These are phyloP conservation scores for Pseudocheirus occidentalis DNA, from an alignment of 2,797 vertebrate species.

Conservation along the genomic window DNA sequence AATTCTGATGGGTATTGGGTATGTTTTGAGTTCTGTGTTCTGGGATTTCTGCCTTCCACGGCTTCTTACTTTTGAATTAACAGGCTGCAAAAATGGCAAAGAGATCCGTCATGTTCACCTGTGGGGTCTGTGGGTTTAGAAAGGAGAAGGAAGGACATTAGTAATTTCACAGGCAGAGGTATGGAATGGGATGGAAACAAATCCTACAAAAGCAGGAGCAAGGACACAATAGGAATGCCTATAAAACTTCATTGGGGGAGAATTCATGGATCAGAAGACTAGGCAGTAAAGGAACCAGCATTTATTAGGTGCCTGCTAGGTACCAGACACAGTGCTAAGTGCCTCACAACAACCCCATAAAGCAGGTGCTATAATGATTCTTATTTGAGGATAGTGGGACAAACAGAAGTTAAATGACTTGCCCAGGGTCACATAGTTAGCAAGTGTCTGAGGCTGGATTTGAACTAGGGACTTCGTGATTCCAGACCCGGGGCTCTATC, in stretches of 20 bases:
- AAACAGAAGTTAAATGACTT: background rate
- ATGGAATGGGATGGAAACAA: background rate
- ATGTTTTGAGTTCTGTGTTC: slow-evolving; percentile 32
- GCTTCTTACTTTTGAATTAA: slow-evolving; percentile 28
- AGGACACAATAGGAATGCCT: background rate
- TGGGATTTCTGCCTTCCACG: slow-evolving; percentile 51
- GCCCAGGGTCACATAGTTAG: background rate
- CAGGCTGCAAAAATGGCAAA: slow-evolving; percentile 16
- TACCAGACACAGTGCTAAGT: background rate
- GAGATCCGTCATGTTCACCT: slow-evolving; percentile 39
- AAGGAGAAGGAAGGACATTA: slow-evolving; percentile 1
- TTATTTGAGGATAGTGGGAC: background rate
- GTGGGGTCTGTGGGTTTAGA: slow-evolving; percentile 11
- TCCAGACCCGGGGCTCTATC: background rate
- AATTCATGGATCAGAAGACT: slow-evolving; percentile 43
- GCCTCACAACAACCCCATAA: background rate
- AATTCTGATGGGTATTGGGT: slow-evolving; percentile 52
- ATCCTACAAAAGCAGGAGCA: slow-evolving; percentile 2
- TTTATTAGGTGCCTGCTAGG: background rate
- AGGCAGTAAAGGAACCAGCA: background rate
- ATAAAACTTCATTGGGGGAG: slow-evolving; percentile 8
- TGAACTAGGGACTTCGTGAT: background rate
- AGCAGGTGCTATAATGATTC: background rate
- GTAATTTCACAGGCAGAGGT: slow-evolving; percentile 35
- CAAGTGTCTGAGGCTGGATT: background rate